These are phyloP conservation scores for Pteruthius melanotis DNA, from an alignment of 2,113 vertebrate species.

Conservation along the genomic window DNA sequence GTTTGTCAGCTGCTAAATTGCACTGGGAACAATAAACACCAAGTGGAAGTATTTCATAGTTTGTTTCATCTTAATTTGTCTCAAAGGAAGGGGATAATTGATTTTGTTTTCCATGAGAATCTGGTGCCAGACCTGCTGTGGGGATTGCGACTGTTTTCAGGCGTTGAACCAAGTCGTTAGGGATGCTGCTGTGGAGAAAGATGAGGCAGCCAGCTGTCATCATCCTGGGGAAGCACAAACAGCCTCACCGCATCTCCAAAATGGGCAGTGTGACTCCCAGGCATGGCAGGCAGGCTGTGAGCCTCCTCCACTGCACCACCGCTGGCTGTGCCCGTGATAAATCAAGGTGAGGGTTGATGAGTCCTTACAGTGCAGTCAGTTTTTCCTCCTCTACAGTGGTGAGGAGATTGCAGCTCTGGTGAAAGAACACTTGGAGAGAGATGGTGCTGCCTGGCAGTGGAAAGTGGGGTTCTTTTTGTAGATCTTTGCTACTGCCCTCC, in stretches of 20 bases:
- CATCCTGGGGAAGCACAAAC: background rate
- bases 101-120: background rate
- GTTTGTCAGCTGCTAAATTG: background rate
- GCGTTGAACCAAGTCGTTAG: background rate
- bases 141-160: background rate
- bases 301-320: rapidly evolving
- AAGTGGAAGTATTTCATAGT: background rate
- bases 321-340: background rate
- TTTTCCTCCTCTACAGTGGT: background rate
- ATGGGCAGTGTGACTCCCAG: rapidly evolving
- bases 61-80: background rate
- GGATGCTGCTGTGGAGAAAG: background rate
- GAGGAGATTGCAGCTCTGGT: background rate
- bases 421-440: background rate
- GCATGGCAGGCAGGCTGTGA: rapidly evolving
- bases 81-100: background rate
- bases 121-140: background rate
- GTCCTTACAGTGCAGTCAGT: rapidly evolving
- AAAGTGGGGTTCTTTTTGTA: background rate
- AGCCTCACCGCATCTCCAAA: background rate
- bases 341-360: background rate
- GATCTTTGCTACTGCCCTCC: background rate
- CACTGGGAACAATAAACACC: background rate
- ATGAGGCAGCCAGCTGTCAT: background rate
- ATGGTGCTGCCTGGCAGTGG: background rate